Base-by-base conservation (phyloP, 2,113 vertebrate species). In the Casuarius casuarius region DNA sequence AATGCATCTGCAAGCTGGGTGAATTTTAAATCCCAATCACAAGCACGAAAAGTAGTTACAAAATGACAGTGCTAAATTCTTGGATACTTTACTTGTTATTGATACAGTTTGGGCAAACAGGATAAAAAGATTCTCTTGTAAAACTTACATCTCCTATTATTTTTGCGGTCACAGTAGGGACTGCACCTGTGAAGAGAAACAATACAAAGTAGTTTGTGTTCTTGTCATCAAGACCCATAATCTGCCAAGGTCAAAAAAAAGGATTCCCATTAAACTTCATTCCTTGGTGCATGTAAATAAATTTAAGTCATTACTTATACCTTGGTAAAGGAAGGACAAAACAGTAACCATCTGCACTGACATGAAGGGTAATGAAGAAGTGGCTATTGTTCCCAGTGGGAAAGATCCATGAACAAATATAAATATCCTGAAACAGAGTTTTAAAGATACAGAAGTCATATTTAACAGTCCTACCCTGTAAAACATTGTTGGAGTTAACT, bases 81-180 rank as follows among this genome's bases (percentile, higher is more conserved):
- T 86, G 42, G 51, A 74, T 75, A 68, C 29, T 83, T 97, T 71
- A 85, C 25, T 96, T 94, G 63, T 80, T 86, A 67, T 38, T 96
- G 65, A 88, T 18, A 88, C n/a, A 90, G 74, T 84, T 51, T 90
- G 79, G 54, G 28, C 3, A 28, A 94, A 97, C 92, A 10, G 52
- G 84, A 94, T 75, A 76, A 89, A 95, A 82, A 91, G 62, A 59
- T 38, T 80, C 56, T 91, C 59, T 88, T 1, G 9, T 73, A 94
- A 94, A 96, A 99, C 99, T 98, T 99, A 99, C 99, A 95, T 99
- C 99, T 77, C 99, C 99, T 76, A 99, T 98, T 97, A 99, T 99
- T 98, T 99, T 99, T 62, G 98, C 98, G 86, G 99, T 99, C 93
- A 98, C 97, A 89, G 99, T 98, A 83, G 99, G 99, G 92, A 99